Percentiles rank a stretch among this genome's conserved stretches.
These are phyloP conservation scores for Coleophora flavipennella DNA, from an alignment of 2,888 invertebrate genomes.

Conservation along the genomic window DNA sequence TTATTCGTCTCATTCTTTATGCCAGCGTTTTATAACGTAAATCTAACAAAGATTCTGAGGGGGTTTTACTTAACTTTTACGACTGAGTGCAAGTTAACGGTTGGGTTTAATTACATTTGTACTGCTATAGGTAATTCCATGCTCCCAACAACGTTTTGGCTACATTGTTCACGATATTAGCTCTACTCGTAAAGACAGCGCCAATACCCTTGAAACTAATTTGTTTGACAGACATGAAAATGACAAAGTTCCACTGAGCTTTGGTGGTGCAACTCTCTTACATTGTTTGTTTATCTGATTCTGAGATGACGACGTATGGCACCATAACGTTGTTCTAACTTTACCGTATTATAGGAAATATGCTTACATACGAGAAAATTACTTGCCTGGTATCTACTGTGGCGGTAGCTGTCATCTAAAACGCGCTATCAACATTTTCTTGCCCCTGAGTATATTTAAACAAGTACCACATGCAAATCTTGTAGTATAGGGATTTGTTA, in stretches of 20 bases:
- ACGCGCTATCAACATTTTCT: too few relatives aligned
- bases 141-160: slow-evolving; percentile 36
- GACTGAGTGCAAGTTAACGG: slow-evolving; percentile 48
- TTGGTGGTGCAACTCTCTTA: slow-evolving; percentile 21
- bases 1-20: slow-evolving; percentile 31
- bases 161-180: slow-evolving; percentile 59
- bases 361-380: too few relatives aligned
- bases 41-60: slow-evolving; percentile 47
- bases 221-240: slow-evolving; percentile 36
- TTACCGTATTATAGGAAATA: not conserved
- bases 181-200: slow-evolving; percentile 47
- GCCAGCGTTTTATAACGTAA: slow-evolving; percentile 34
- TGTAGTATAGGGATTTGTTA: too few relatives aligned
- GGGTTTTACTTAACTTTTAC: slow-evolving; percentile 51
- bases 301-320: too few relatives aligned
- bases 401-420: too few relatives aligned
- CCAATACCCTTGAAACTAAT: slow-evolving; percentile 41
- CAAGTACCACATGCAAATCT: too few relatives aligned
- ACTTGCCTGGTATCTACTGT: too few relatives aligned
- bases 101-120: slow-evolving; percentile 53
- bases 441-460: too few relatives aligned
- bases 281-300: slow-evolving; percentile 3
- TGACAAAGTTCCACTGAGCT: slow-evolving; percentile 33
- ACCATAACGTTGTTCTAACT: not conserved
- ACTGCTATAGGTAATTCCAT: slow-evolving; percentile 46